Evolutionary conservation across 2,113 vertebrate genomes (phyloP), one percentile per base, ranked within the genome.

Genomic region (Myrmophylax atrothorax): DNA sequence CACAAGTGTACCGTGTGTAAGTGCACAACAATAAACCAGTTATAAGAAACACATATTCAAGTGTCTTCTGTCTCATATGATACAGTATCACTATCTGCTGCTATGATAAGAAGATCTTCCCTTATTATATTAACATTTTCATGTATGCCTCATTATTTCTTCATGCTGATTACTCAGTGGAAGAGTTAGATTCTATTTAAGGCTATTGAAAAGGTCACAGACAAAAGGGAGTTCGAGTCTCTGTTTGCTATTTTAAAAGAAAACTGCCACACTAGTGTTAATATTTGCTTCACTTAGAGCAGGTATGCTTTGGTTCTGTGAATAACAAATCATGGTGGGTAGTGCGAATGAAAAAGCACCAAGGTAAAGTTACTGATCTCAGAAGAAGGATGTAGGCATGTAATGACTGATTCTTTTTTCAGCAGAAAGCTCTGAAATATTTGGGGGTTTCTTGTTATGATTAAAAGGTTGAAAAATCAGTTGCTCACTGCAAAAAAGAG

Each of bases 261-360:
- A 96, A 96, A 87, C 84, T 90, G 78, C 83, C 92, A 70, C 63
- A 42, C 53, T 82, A 93, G 53, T 92, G 91, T 95, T 95, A 97
- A 95, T 95, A 97, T 96, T 97, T 97, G 91, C 92, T 94, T 97
- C 94, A 81, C 86, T 94, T 92, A 73, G 50, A 97, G 81, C 91
- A 96, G 84, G 91, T 82, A 95, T 4, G 3, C 90, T 84, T 60
- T 88, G 46, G 77, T 83, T 97, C 95, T 89, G 83, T 84, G 95
- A 93, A 97, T 26, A 91, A 52, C 93, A 83, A 96, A 94, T 93
- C 35, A 18, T 55, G 55, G 69, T 38, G 44, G 92, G 33, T 35
- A 78, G 31, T 17, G 10, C 74, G 76, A 92, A 84, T 89, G 64
- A 94, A 79, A 92, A 85, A 84, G 31, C 59, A 83, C 25, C 49